Conservation (phyloP, 2,113 vertebrate species). For the Brevimyrus niger region DNA sequence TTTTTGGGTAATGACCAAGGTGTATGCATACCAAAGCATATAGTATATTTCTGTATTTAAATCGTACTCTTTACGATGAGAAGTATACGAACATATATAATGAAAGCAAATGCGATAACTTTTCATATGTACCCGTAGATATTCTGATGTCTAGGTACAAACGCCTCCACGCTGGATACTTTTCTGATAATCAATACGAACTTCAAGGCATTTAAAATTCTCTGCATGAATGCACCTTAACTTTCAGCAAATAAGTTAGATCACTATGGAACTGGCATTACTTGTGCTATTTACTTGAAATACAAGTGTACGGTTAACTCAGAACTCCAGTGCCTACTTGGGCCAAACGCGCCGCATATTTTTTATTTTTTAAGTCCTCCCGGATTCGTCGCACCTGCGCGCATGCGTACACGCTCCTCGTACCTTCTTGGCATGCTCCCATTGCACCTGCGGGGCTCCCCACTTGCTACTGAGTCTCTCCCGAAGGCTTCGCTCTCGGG, state of each 20-base stretch:
- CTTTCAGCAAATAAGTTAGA: neutral
- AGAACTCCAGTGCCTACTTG: neutral
- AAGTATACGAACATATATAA: neutral
- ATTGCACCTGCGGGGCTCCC: constrained; percentile 43
- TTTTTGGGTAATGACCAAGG: neutral
- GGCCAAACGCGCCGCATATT: neutral
- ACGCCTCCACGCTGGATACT: neutral
- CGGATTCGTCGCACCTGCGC: neutral
- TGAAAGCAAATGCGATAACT: neutral
- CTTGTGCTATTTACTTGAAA: neutral
- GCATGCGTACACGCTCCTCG: constrained; percentile 42
- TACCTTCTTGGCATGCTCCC: constrained; percentile 48
- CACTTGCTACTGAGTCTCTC: constrained; percentile 51
- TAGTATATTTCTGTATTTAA: neutral
- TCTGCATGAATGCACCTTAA: neutral
- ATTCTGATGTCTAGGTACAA: neutral
- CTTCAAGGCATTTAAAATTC: neutral
- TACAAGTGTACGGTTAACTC: neutral
- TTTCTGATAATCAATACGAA: neutral
- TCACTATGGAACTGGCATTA: neutral
- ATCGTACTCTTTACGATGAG: neutral
- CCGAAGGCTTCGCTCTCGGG: constrained; percentile 35
- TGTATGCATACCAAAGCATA: neutral
- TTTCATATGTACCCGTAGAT: neutral
- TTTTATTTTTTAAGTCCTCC: neutral